Evolutionary conservation across 2,113 vertebrate species (phyloP), one percentile per base, ranked within the genome.

Genomic region (Myrmecophaga tridactyla): DNA sequence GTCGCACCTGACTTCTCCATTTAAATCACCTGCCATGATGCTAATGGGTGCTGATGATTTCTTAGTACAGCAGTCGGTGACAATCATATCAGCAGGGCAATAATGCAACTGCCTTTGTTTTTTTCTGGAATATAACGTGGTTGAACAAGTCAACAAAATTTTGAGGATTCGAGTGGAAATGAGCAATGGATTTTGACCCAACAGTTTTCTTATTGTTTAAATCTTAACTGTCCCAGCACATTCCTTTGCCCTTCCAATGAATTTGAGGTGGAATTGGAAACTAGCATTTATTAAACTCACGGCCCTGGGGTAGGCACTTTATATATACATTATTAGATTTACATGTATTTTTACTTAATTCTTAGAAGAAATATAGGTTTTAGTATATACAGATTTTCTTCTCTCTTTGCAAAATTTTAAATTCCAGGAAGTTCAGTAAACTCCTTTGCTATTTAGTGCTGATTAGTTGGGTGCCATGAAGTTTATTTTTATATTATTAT

Each of bases 1-100:
- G 1, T 88, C 41, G 53, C 91, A 89, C 75, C 93, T 90, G 93
- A 83, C 89, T 94, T 95, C 92, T 51, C 48, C 82, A 39, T 88
- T 95, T 84, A 95, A 92, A 89, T 77, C 15, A 23, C 88, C 96
- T 3, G 6, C 83, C 48, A 9, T 62, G 12, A 85, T 88, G 62
- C 27, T 92, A 91, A 97, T 81, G 78, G 46, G 23, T 92, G 78
- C 56, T 84, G 86, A 56, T 18, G 82, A 78, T 86, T 89, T 94
- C 84, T 94, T 65, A 65, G 76, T 62, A 60, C 10, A 91, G 77
- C 86, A 60, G 94, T 93, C 83, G 58, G n/a, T 89, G 92, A 92
- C 73, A 97, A 82, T 36, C 58, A 23, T 86, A 60, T 92, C 77
- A 41, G 25, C 13, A 17, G 51, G 51, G 53, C 67, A 92, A 72